These are phyloP conservation scores for Melangyna quadrimaculata DNA, from an alignment of 2,888 invertebrate species.

Conservation along the genomic window DNA sequence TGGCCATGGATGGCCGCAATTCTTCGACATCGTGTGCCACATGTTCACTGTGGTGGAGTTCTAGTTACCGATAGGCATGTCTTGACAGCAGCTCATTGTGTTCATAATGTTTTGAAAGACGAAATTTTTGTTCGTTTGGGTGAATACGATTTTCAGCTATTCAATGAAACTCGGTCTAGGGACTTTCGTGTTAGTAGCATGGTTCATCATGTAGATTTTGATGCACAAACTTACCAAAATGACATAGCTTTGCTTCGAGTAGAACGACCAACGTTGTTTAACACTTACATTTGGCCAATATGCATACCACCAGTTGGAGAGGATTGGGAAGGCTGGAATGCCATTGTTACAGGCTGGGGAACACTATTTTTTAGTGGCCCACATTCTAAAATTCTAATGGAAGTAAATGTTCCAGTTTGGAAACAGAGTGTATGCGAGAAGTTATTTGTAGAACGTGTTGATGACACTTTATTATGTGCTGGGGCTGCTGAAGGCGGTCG, in stretches of 20 bases:
- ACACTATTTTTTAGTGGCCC: conserved; percentile 88
- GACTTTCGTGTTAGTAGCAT: conserved; percentile 87
- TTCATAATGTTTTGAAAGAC: conserved; percentile 83
- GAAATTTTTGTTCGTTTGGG: conserved; percentile 88
- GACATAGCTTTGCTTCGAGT: conserved; percentile 90
- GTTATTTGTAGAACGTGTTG: conserved; percentile 85
- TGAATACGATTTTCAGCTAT: conserved; percentile 88
- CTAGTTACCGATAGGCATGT: conserved; percentile 88
- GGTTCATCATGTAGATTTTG: conserved; percentile 86
- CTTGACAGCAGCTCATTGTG: conserved; percentile 82
- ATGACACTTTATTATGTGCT: conserved; percentile 88
- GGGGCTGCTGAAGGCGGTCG: conserved; percentile 88
- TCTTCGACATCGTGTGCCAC: conserved; percentile 83
- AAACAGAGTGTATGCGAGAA: conserved; percentile 84
- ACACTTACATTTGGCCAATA: conserved; percentile 91
- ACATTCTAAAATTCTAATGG: conserved; percentile 86
- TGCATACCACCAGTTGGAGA: conserved; percentile 88
- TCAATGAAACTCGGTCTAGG: conserved; percentile 86
- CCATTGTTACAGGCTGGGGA: conserved; percentile 91
- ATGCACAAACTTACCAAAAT: conserved; percentile 86
- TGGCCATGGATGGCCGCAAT: conserved; percentile 94
- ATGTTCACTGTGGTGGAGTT: conserved; percentile 88
- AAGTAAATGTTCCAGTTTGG: conserved; percentile 91
- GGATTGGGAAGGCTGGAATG: conserved; percentile 84
- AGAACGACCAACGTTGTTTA: conserved; percentile 86